These are phyloP conservation scores for Drosophila erecta DNA, from an alignment of 1,140 invertebrate species.

Conservation along the genomic window DNA sequence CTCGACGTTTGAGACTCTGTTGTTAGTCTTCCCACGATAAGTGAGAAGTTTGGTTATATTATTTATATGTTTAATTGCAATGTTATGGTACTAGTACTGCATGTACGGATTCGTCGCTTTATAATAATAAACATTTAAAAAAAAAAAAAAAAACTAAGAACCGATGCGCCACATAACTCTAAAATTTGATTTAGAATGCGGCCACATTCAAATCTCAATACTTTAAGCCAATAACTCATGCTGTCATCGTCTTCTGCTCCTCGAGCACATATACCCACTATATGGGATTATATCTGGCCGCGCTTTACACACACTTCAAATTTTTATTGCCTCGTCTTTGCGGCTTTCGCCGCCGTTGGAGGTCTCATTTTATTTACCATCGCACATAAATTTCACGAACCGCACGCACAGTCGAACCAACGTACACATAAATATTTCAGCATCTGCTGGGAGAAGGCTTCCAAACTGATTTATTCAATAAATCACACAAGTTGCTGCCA, in stretches of 20 bases:
- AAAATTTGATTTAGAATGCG: slow-evolving; percentile 8
- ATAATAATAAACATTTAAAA: no score
- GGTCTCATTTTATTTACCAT: slow-evolving; percentile 69
- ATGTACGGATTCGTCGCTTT: no score
- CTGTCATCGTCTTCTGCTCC: slow-evolving; percentile 21
- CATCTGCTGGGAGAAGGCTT: slow-evolving; percentile 45
- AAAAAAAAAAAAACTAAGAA: no score
- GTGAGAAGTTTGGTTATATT: no score
- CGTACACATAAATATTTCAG: slow-evolving; percentile 72
- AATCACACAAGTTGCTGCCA: slow-evolving; percentile 67
- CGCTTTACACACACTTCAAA: slow-evolving; percentile 63
- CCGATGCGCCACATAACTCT: background rate
- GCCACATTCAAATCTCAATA: slow-evolving; percentile 28
- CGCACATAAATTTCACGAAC: slow-evolving; percentile 74
- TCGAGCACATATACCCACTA: background rate
- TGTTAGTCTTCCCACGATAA: no score
- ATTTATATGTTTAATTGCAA: no score
- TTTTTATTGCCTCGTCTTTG: slow-evolving; percentile 76
- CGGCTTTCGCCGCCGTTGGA: slow-evolving; percentile 62
- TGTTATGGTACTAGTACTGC: no score
- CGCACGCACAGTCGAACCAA: slow-evolving; percentile 19
- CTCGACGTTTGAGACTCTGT: no score
- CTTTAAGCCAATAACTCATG: slow-evolving; percentile 39
- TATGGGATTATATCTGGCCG: slow-evolving; percentile 44
- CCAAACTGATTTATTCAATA: slow-evolving; percentile 79